Conservation (phyloP, 2,888 invertebrate species). For the Dryomyza anilis region DNA sequence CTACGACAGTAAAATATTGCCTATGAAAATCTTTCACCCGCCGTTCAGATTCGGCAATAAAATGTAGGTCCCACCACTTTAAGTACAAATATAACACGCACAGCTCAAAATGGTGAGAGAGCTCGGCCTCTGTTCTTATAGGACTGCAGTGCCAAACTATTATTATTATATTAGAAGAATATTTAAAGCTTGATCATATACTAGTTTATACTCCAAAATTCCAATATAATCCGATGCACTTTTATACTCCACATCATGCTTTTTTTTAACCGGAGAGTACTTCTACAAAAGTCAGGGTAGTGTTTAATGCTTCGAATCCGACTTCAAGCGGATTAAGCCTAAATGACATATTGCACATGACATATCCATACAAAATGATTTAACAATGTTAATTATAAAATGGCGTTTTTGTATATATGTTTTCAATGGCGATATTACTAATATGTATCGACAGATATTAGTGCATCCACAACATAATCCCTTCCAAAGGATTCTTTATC, state of each 20-base stretch:
- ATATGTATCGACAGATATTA: too few relatives aligned
- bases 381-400: neutral
- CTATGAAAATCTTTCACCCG: too few relatives aligned
- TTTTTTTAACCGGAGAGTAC: neutral
- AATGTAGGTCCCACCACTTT: too few relatives aligned
- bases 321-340: too few relatives aligned
- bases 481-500: neutral
- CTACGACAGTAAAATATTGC: too few relatives aligned
- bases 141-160: too few relatives aligned
- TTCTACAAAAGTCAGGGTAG: neutral
- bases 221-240: neutral
- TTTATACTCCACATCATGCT: neutral
- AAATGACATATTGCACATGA: neutral
- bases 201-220: neutral
- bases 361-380: neutral
- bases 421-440: slow-evolving; percentile 15
- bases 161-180: too few relatives aligned
- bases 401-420: slow-evolving; percentile 8
- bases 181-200: neutral
- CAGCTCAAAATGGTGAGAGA: too few relatives aligned
- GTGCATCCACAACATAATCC: neutral
- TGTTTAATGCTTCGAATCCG: too few relatives aligned
- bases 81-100: too few relatives aligned
- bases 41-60: too few relatives aligned
- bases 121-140: too few relatives aligned